Conservation (phyloP, 2,888 invertebrate genomes). For the Anoncus sp. region DNA sequence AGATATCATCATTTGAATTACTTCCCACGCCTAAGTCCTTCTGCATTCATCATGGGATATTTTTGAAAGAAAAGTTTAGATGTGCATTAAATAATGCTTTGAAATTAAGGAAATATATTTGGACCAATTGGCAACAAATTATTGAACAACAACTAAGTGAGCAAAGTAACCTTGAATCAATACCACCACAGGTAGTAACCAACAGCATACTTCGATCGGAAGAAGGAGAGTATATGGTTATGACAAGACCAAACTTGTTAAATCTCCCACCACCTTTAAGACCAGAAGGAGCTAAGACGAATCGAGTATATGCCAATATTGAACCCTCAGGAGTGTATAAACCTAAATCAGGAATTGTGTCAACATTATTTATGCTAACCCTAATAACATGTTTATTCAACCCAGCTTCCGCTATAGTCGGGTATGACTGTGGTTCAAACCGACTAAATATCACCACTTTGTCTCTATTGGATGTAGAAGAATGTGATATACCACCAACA, state of each 20-base stretch:
- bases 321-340: not conserved
- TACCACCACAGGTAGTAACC: no score
- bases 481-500: slow-evolving; percentile 48
- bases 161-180: no score
- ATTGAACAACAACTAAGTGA: no score
- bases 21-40: not conserved
- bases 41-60: slow-evolving; percentile 12
- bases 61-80: not conserved
- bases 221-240: not conserved
- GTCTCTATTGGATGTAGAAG: slow-evolving; percentile 50
- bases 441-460: slow-evolving; percentile 52
- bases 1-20: not conserved
- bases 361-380: not conserved
- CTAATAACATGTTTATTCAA: not conserved
- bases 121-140: not conserved
- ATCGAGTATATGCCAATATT: not conserved
- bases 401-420: slow-evolving; percentile 8
- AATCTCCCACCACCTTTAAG: no score
- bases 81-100: slow-evolving; percentile 29
- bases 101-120: not conserved
- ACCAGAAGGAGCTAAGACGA: not conserved
- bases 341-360: not conserved
- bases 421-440: slow-evolving; percentile 55
- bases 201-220: not conserved
- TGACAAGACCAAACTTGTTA: no score